Base-by-base conservation (phyloP, 1,140 invertebrate species). In the Drosophila grimshawi region DNA sequence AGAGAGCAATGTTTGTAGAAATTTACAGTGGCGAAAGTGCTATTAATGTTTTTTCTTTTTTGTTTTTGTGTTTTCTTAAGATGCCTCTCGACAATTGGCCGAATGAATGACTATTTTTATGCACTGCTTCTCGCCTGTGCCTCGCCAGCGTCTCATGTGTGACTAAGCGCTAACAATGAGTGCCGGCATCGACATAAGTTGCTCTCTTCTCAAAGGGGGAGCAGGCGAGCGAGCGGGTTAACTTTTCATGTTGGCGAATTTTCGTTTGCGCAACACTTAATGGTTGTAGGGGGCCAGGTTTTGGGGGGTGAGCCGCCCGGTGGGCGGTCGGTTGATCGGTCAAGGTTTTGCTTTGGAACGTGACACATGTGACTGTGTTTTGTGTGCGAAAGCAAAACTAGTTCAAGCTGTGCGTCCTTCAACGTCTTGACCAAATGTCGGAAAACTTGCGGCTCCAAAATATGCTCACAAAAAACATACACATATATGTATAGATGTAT, bases 261-360 rank as follows among this genome's bases (percentile, higher is more conserved):
- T 71, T 85, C 57, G 81, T 85, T 86, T 86, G 81, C 81, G 81
- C 81, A 86, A 86, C 41, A 78, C 70, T 53, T 48, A 39, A 41
- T 3, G 35, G 19, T 56, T 35, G 39, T 6, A 8, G 11, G 61
- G 19, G 45, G n/a, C 19, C 19, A 19, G 19, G 19, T 43, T 46
- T 7, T 45, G 52, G 56, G 43, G 29, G 32, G 33, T 37, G 46
- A 35, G 32, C 27, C 37, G 19, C 59, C 10, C 52, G 49, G 55
- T 45, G 66, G 76, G 46, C 51, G 71, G 72, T 32, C 48, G 71
- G 72, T 37, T 49, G 83, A 82, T 89, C 85, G 83, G 83, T 88
- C 83, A 88, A 88, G 83, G 83, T 82, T 88, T 88, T 41, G 60
- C 77, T 65, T 46, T 67, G 65, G 57, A 73, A 85, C 63, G 78